Base-by-base conservation (phyloP, 2,888 invertebrate genomes). In the Latrodectus hesperus region DNA sequence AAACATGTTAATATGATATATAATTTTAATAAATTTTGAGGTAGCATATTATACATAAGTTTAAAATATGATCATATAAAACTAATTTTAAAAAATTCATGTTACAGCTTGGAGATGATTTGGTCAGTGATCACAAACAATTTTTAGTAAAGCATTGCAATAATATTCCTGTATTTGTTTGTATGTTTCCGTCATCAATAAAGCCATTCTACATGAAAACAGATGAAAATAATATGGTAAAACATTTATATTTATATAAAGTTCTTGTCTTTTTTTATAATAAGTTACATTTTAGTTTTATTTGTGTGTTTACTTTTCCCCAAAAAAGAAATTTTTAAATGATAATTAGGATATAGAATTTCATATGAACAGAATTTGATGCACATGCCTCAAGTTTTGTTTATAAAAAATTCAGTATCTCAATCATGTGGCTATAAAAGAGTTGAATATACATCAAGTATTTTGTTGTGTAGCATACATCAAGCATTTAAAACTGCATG, bases 131-230 rank as follows among this genome's bases (percentile, higher is more conserved):
- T 90, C 97, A 98, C 91, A 99, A 99, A 92, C 92, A 96, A n/a
- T 95, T 95, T 91, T 92, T 99, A 73, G 96, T 97, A 0, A 93
- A 95, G 12, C 93, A 96, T 90, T 95, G 95, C 90, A 94, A 94
- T 73, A 93, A 94, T 84, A 92, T 94, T 38, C 99, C 99, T 0
- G 94, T 97, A 14, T 99, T 99, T 93, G 93, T 99, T 5, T 94
- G 96, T 0, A 95, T 97, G 91, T 99, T 97, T 96, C 99, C 99
- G 0, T 94, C 94, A 90, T 91, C 93, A n/a, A 94, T 95, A 81
- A 99, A 99, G 92, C 97, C 99, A 8, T 99, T 99, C 94, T 99
- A 99, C 92, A 97, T 97, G 96, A 95, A 95, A 92, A 93, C 94
- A 90, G 84, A 83, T 91, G 92, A 38, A 92, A 93, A 89, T 94